Evolutionary conservation across 2,797 vertebrate species (phyloP), one percentile per base, ranked within the genome.

Genomic region (Trematomus bernacchii): DNA sequence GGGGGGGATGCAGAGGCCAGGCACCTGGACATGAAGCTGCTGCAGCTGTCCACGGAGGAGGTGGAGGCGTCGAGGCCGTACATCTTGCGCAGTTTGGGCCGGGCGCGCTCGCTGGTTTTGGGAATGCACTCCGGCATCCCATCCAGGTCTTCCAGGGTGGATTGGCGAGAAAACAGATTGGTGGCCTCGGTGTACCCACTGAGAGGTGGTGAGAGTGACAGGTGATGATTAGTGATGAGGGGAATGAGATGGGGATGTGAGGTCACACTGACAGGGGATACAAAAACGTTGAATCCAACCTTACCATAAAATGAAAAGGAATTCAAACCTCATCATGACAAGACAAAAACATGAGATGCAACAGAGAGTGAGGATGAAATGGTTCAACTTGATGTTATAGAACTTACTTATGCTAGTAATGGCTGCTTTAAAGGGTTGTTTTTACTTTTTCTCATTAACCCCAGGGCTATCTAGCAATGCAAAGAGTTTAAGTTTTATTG

Each of bases 1-100:
- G 54, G 71, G 54, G 71, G 71, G 10, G 79, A 73, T 75, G 72
- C 43, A 63, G 77, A 69, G 88, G 70, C 89, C 93, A 87, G 92
- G 95, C 96, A 99, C 98, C 98, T 99, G 94, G 98, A 99, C 86
- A 96, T 92, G 92, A 96, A 92, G 96, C 98, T 99, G 96, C 98
- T 99, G 93, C 95, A 94, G 91, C 97, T 99, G 91, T 99, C 98
- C 90, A 93, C 92, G 21, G 98, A 99, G 59, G 97, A 99, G 82
- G 95, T 97, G 91, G 97, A 97, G 93, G 96, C 75, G 86, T 99
- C 98, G 96, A 99, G 82, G 95, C 96, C 94, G 92, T 95, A 94
- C 96, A 98, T 98, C 96, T 98, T 99, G 93, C 95, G 96, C 90
- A 99, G 96, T 89, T 96, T 98, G 94, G 98, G 97, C 92, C 98